Base-by-base conservation (phyloP, 1,140 invertebrate species). In the Spodoptera frugiperda region DNA sequence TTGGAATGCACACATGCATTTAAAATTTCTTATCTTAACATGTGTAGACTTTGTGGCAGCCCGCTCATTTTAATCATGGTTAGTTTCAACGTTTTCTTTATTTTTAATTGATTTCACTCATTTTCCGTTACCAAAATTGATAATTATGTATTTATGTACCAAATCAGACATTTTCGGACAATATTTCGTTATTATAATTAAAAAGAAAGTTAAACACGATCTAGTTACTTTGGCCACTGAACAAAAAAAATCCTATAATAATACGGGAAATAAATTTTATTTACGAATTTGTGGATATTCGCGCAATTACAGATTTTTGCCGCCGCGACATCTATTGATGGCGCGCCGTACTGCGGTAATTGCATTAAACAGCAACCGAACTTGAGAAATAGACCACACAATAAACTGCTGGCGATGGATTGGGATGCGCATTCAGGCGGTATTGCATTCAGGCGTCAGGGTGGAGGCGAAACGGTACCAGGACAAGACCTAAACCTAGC, bases 1-100 rank as follows among this genome's bases (percentile, higher is more conserved):
- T 84, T 78, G 54, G 82, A 82, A 76, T 77, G 21, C 78, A 77
- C 72, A 51, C 61, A 14, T 10, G 9, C 30, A 48, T 59, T 73
- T 39, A 39, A 39, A 4, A 39, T 39, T 39, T 39, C 33, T 39
- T 39, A 39, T 39, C 33, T 39, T 39, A 39, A 39, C 33, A 89
- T 89, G 87, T 53, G 77, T 68, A 82, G 61, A 49, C 53, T 73
- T 21, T 48, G 46, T 30, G n/a, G 44, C 6, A 49, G n/a, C 30
- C 3, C 54, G 19, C 57, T 10, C 21, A 25, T 17, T 61, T 75
- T 84, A 46, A 48, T 82, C 48, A 76, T 82, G 82, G 89, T 90
- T 78, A 83, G 88, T 85, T 39, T 39, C 33, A 39, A 10, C 9
- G 33, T 39, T 39, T 39, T 10, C 33, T 39, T 39, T 39, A 39